phyloP scores from a whole-genome alignment of 2,113 vertebrate genomes.

The Trinectes maculatus region DNA sequence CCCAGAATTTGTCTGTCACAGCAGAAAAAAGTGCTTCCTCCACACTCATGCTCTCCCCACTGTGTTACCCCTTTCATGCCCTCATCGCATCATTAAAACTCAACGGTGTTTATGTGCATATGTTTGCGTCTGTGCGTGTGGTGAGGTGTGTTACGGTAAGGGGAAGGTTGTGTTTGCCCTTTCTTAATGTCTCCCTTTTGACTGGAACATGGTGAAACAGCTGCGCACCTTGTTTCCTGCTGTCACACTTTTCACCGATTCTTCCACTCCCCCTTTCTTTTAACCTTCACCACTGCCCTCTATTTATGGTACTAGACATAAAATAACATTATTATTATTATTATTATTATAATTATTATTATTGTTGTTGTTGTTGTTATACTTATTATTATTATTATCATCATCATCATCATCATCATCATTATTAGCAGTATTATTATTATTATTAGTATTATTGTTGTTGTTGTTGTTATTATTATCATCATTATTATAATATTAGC shows the following conservation, averaged over 20 bases:
- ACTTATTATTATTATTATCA: too few relatives aligned
- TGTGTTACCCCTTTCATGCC: constrained; percentile 48
- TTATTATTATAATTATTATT: too few relatives aligned
- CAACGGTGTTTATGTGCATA: constrained; percentile 36
- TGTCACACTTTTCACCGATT: constrained; percentile 35
- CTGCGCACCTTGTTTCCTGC: constrained; percentile 58
- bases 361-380: too few relatives aligned
- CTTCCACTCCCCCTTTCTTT: constrained; percentile 11
- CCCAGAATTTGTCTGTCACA: constrained; percentile 66
- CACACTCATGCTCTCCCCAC: constrained; percentile 38
- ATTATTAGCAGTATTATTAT: too few relatives aligned
- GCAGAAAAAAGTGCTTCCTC: constrained; percentile 69
- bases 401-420: too few relatives aligned
- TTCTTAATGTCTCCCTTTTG: constrained; percentile 50
- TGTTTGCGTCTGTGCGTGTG: background rate
- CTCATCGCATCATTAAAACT: constrained; percentile 60
- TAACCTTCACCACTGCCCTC: constrained; percentile 35
- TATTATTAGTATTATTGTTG: too few relatives aligned
- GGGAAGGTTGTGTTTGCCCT: constrained; percentile 14
- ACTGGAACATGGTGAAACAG: constrained; percentile 53
- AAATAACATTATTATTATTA: too few relatives aligned
- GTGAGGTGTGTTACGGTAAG: background rate
- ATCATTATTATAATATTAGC: too few relatives aligned
- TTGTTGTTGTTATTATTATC: too few relatives aligned
- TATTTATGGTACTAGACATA: constrained; percentile 12